A percentile compares a stretch with the other conserved stretches of the same genome.
Conservation (phyloP, 1,140 invertebrate species). For the Pogonognathellus flavescens region DNA sequence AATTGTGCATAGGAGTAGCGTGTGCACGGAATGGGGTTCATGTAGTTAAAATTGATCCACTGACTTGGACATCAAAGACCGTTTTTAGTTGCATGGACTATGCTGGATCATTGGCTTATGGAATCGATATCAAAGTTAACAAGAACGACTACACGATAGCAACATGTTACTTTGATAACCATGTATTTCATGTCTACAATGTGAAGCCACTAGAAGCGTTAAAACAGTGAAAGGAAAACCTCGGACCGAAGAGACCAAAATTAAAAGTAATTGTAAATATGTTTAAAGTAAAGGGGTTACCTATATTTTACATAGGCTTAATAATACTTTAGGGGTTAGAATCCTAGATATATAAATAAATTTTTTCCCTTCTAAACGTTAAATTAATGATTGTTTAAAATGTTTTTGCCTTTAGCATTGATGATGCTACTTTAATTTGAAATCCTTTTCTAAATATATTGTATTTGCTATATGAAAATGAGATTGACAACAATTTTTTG, state of each 20-base stretch:
- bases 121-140: slow-evolving; percentile 60
- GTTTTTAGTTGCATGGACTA: slow-evolving; percentile 57
- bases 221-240: too few species aligned
- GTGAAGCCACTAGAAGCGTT: slow-evolving; percentile 9
- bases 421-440: too few species aligned
- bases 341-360: too few species aligned
- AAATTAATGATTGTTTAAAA: too few species aligned
- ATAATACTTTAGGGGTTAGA: too few species aligned
- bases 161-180: slow-evolving; percentile 65
- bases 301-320: too few species aligned
- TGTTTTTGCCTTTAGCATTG: too few species aligned
- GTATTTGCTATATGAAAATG: not conserved
- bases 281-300: too few species aligned
- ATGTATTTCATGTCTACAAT: slow-evolving; percentile 62
- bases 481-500: not conserved
- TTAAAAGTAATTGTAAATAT: too few species aligned
- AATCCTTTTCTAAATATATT: too few species aligned
- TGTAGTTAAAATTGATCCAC: slow-evolving; percentile 52
- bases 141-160: slow-evolving; percentile 51
- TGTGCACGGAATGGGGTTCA: slow-evolving; percentile 64
- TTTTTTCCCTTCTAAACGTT: too few species aligned
- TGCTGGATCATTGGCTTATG: slow-evolving; percentile 62
- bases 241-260: too few species aligned
- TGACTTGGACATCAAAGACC: slow-evolving; percentile 16
- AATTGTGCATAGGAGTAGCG: slow-evolving; percentile 55